These are phyloP conservation scores for Conops quadrifasciatus DNA, from an alignment of 2,888 invertebrate genomes.

Conservation along the genomic window DNA sequence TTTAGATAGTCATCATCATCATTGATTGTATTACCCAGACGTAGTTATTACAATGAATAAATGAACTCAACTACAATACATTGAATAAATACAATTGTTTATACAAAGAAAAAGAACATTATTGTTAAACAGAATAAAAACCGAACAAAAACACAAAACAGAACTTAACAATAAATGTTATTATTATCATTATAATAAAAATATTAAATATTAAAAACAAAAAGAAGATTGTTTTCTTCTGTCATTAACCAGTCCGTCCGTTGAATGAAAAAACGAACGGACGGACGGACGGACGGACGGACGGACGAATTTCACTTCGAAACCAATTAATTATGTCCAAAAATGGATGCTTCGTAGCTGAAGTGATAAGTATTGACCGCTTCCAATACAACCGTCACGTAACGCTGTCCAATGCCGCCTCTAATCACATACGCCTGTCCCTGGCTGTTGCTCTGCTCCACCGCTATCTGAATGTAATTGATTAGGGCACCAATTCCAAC, in stretches of 20 bases:
- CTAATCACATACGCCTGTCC: constrained; percentile 45
- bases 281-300: too few relatives aligned
- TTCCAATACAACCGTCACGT: constrained; percentile 44
- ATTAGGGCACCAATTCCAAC: constrained; percentile 43
- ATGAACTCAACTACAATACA: not conserved
- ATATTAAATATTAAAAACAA: constrained; percentile 1
- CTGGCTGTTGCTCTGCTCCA: constrained; percentile 46
- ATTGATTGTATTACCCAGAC: not conserved
- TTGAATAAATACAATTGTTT: not conserved
- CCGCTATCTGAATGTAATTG: constrained; percentile 45
- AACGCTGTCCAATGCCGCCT: constrained; percentile 49
- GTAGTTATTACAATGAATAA: constrained; percentile 9
- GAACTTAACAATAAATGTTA: constrained; percentile 20
- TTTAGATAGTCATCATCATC: not conserved
- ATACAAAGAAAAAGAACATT: not conserved
- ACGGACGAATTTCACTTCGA: not conserved
- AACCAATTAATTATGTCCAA: constrained; percentile 26
- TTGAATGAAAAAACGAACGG: too few relatives aligned
- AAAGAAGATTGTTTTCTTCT: not conserved
- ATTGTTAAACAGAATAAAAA: constrained; percentile 16
- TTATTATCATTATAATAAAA: constrained; percentile 23
- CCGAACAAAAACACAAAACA: not conserved
- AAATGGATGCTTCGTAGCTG: constrained; percentile 41
- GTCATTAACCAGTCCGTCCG: too few relatives aligned
- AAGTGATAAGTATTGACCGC: constrained; percentile 43